phyloP scores from a whole-genome alignment of 1,140 invertebrate species.

The Drosophila equinoxialis region DNA sequence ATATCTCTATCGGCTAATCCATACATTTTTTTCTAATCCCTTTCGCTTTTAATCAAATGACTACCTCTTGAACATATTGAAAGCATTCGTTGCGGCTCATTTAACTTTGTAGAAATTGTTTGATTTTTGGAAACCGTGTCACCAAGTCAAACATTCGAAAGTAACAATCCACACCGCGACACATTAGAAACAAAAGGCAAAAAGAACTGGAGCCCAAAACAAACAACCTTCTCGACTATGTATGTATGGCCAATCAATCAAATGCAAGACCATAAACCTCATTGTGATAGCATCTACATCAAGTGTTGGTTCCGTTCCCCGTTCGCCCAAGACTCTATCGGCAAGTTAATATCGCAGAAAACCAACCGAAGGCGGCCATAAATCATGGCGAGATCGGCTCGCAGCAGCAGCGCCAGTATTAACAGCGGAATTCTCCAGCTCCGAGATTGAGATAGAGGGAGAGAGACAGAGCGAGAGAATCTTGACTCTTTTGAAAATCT shows the following conservation, averaged over 20 bases:
- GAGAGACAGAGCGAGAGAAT: background rate
- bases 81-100: background rate
- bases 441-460: too few species aligned
- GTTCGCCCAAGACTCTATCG: conserved; percentile 38
- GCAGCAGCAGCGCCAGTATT: background rate
- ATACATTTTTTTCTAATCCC: background rate
- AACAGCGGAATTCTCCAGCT: background rate
- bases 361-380: conserved; percentile 42
- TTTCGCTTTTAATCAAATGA: conserved; percentile 12
- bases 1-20: too few species aligned
- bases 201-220: conserved; percentile 22
- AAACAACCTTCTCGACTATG: conserved; percentile 32
- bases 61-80: background rate
- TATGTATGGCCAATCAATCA: conserved; percentile 66
- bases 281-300: conserved; percentile 64
- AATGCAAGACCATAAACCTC: conserved; percentile 53
- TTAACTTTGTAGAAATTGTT: conserved; percentile 6
- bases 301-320: conserved; percentile 34
- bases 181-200: conserved; percentile 22
- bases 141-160: conserved; percentile 54
- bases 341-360: conserved; percentile 41
- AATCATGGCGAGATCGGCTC: conserved; percentile 61
- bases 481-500: conserved; percentile 28
- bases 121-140: conserved; percentile 40
- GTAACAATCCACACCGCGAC: conserved; percentile 16